Evolutionary conservation across 2,888 invertebrate species (phyloP), one percentile per base, ranked within the genome.

Genomic region (Melinaea menophilus): DNA sequence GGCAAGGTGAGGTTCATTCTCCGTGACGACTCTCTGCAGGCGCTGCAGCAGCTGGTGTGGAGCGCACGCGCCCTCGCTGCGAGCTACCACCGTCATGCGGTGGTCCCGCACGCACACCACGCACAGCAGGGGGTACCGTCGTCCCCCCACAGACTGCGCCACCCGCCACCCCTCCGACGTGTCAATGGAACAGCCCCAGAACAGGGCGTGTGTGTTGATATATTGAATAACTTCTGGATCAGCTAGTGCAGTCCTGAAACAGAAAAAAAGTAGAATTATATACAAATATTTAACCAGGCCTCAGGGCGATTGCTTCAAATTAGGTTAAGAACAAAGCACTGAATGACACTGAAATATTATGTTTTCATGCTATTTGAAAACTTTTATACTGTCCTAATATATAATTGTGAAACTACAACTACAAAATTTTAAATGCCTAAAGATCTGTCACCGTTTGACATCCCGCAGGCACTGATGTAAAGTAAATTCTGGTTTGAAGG

Each of bases 121-220:
- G 64, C 97, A 97, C 75, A 99, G 88, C 76, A 98, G 94, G 11
- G 99, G 99, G 71, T 93, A 93, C 63, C 95, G 93, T 62, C 94
- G 93, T 34, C 95, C 96, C 67, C 95, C 94, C 41, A 98, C 93
- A 0, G 97, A 95, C 84, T 97, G 97, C 7, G 96, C 95, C 34
- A 98, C 98, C 74, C 97, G 93, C 89, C 96, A 96, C 0, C 99
- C 99, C 85, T 99, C 99, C 0, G 96, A 95, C 0, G 94, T 94
- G 70, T 95, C 94, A 33, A 96, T 94, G 61, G 96, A 95, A 84
- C 99, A 99, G 3, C 95, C 97, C 99, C 99, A 99, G 80, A 99
- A 96, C 37, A 99, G 86, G 74, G 96, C 95, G 76, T 95, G 94
- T 58, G 93, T 93, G 85, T 97, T 96, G 69, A 99, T 93, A 82